phyloP scores from a whole-genome alignment of 2,888 invertebrate species.

The Drosophila putrida region DNA sequence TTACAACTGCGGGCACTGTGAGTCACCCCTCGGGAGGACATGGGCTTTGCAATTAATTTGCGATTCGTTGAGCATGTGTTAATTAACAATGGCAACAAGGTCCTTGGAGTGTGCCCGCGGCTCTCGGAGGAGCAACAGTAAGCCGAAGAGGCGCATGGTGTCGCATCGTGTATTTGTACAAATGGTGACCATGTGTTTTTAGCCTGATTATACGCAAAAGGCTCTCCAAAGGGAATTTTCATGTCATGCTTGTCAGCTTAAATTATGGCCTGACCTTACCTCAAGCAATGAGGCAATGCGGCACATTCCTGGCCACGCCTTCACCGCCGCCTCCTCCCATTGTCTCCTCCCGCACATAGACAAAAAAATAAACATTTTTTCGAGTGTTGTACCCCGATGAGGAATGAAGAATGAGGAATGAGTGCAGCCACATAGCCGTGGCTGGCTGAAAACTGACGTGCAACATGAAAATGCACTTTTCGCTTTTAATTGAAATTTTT shows the following conservation, averaged over 20 bases:
- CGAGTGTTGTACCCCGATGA: slow-evolving; percentile 34
- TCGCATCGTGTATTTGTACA: slow-evolving; percentile 10
- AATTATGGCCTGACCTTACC: slow-evolving; percentile 76
- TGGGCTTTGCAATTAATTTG: slow-evolving; percentile 82
- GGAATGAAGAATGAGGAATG: slow-evolving; percentile 27
- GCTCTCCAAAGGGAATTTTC: slow-evolving; percentile 76
- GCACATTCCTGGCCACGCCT: slow-evolving; percentile 37
- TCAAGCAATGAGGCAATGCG: slow-evolving; percentile 54
- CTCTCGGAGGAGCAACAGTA: slow-evolving; percentile 34
- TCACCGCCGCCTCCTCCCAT: slow-evolving; percentile 3
- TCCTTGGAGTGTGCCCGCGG: slow-evolving; percentile 57
- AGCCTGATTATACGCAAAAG: slow-evolving; percentile 71
- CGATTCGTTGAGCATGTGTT: slow-evolving; percentile 84
- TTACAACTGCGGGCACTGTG: slow-evolving; percentile 4
- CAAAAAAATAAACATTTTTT: slow-evolving; percentile 34
- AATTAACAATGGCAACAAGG: slow-evolving; percentile 80
- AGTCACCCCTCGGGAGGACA: slow-evolving; percentile 35
- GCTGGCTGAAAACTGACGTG: slow-evolving; percentile 64
- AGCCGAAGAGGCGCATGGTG: slow-evolving; percentile 39
- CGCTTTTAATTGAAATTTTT: slow-evolving; percentile 78
- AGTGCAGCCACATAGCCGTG: slow-evolving; percentile 30
- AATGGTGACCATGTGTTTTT: slow-evolving; percentile 69
- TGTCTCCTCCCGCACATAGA: slow-evolving; percentile 15
- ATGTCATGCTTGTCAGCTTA: slow-evolving; percentile 80
- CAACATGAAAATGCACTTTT: slow-evolving; percentile 82